A percentile compares a stretch with the other conserved stretches of the same genome.
phyloP scores from a whole-genome alignment of 2,113 vertebrate species.

The human (Homo sapiens) region GRCh38 chr18:50020501-50021000 shows the following conservation, averaged over 20 bases:
- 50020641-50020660: neutral
- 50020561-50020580: neutral
- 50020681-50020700: no score
- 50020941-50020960: neutral
- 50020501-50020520: no score
- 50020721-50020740: neutral
- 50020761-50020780: neutral
- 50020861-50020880: neutral
- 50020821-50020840: neutral
- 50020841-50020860: neutral
- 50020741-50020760: neutral
- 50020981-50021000: neutral
- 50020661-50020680: neutral
- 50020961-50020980: neutral
- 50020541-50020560: neutral
- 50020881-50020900: neutral
- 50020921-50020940: neutral
- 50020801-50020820: slow-evolving; percentile 25
- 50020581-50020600: neutral
- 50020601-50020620: neutral
- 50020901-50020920: neutral
- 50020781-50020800: slow-evolving; percentile 15
- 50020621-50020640: neutral
- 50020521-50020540: neutral
- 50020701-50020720: neutral